Evolutionary conservation across 2,888 invertebrate species (phyloP).

Genomic region (Caenorhabditis wallacei): DNA sequence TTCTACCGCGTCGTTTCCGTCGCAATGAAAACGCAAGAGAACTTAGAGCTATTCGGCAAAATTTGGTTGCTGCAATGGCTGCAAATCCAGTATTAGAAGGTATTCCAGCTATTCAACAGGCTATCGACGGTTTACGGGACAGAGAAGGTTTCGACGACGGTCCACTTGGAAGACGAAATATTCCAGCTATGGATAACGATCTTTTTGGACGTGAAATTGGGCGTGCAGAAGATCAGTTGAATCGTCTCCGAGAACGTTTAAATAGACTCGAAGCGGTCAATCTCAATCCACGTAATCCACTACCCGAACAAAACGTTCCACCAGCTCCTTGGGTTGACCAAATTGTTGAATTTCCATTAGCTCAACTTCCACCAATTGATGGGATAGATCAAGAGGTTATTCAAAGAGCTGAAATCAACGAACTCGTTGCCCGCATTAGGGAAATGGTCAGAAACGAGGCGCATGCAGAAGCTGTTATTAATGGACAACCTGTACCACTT

Average conservation of each 20-base stretch:
- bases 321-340: constrained; percentile 15
- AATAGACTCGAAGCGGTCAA: background rate
- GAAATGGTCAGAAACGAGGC: constrained; percentile 39
- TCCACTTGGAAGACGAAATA: background rate
- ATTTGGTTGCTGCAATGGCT: constrained; percentile 9
- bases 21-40: constrained; percentile 9
- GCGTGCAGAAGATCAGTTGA: constrained; percentile 4
- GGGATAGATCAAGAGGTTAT: constrained; percentile 7
- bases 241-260: constrained; percentile 3
- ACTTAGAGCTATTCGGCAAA: constrained; percentile 1
- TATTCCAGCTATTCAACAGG: constrained; percentile 31
- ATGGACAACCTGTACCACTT: constrained; percentile 4
- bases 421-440: background rate
- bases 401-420: constrained; percentile 22
- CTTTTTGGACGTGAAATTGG: constrained; percentile 3
- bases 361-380: background rate
- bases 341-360: constrained; percentile 11
- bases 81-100: constrained; percentile 10
- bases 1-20: background rate
- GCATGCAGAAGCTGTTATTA: constrained; percentile 16
- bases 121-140: constrained; percentile 25
- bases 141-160: constrained; percentile 5
- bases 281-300: background rate
- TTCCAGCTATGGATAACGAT: background rate
- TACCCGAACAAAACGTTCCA: background rate